Evolutionary conservation across 2,113 vertebrate genomes (phyloP), one percentile per base, ranked within the genome.

Genomic region (Colius striatus): DNA sequence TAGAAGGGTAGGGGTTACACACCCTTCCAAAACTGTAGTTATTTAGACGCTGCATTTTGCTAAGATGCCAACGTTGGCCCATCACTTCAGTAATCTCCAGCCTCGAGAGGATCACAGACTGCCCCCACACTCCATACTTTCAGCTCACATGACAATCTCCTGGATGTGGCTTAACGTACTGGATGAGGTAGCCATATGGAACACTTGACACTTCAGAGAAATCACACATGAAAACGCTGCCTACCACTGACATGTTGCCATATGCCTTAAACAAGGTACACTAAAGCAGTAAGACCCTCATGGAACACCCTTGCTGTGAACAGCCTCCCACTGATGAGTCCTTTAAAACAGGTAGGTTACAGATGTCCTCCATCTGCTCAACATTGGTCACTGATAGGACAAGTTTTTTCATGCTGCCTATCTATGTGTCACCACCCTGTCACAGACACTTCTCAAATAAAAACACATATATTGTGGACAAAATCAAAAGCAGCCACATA

Each of bases 381-480:
- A 62, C 12, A 54, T 10, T 23, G 27, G 27, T 30, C 50, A 66
- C 30, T 10, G 2, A 63, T 16, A 68, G 16, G 22, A 61, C 5
- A 82, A 58, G 9, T 22, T 63, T 47, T 29, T 84, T 53, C 45
- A 15, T 6, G 10, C 9, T 87, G 68, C 34, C 29, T 51, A 18
- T 17, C 47, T 21, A 30, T 21, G 16, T 0, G 2, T 6, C 34
- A 45, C n/a, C 1, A 0, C 23, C 32, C 73, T 38, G 61, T 50
- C 53, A 84, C 12, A 72, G 19, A 65, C 3, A 11, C 15, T 57
- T 63, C 57, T 63, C 50, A 89, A 78, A 80, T 25, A 50, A 20
- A 20, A 62, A 25, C 13, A 47, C 14, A 19, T 8, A 20, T 23
- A 66, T 10, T 3, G 1, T 70, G n/a, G n/a, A 84, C 30, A 90